Percentiles rank a stretch among this genome's conserved stretches.
phyloP scores from a whole-genome alignment of 2,888 invertebrate genomes.

The Acleris emargana region DNA sequence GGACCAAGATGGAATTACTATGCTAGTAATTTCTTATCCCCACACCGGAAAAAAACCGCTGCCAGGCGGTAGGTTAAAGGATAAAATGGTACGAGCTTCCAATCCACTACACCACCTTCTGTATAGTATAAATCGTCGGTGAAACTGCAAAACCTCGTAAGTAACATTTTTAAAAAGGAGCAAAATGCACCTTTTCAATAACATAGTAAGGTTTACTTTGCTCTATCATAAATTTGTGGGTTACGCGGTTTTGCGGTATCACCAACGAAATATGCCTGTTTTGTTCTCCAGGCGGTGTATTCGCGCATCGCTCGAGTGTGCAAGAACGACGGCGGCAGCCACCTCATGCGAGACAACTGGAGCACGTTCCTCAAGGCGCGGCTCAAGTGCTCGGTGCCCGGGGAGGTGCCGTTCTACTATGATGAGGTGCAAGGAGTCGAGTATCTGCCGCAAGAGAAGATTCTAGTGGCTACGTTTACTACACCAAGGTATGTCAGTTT shows the following conservation, averaged over 20 bases:
- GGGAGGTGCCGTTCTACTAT: constrained; percentile 94
- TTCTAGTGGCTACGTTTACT: constrained; percentile 92
- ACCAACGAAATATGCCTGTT: not conserved
- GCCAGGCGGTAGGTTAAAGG: too few species aligned
- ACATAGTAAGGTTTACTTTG: too few species aligned
- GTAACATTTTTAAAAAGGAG: too few species aligned
- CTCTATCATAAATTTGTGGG: too few species aligned
- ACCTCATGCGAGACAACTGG: constrained; percentile 92
- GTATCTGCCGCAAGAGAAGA: constrained; percentile 89
- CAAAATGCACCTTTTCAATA: too few species aligned
- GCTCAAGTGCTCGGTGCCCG: constrained; percentile 91
- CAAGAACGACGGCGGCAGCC: constrained; percentile 94
- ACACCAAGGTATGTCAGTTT: constrained; percentile 10
- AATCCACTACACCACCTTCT: constrained; percentile 30
- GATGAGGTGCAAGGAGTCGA: constrained; percentile 94
- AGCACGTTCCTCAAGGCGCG: constrained; percentile 95
- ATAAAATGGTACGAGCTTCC: too few species aligned
- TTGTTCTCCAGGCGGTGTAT: constrained; percentile 87
- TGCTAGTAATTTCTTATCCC: too few species aligned
- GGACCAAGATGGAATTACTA: too few species aligned
- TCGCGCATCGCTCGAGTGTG: constrained; percentile 96
- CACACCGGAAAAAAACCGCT: too few species aligned
- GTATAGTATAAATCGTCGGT: constrained; percentile 39
- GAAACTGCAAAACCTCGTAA: too few species aligned
- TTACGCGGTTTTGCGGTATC: too few species aligned